Conservation (phyloP, 2,888 invertebrate species). For the Pyrrhosoma nymphula region DNA sequence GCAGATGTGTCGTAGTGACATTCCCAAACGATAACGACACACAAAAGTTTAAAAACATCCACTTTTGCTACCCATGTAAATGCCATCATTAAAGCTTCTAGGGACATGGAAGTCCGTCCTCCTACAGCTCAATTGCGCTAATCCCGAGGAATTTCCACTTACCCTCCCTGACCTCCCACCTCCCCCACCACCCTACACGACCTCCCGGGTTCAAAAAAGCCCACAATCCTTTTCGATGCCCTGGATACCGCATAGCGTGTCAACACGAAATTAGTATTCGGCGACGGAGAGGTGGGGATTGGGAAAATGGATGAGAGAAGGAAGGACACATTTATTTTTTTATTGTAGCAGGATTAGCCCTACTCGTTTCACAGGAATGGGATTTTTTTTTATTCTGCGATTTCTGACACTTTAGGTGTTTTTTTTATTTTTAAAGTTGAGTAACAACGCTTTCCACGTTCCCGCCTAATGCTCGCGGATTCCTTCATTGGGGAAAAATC, state of each 20-base stretch:
- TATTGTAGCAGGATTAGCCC: background rate
- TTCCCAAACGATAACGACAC: background rate
- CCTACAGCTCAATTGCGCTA: background rate
- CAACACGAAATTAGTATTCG: background rate
- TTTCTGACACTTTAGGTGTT: background rate
- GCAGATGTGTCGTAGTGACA: background rate
- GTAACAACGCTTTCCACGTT: background rate
- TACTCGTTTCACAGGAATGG: background rate
- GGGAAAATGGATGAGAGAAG: too few relatives aligned
- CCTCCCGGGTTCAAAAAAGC: background rate
- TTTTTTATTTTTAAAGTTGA: background rate
- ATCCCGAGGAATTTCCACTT: background rate
- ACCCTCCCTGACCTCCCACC: background rate
- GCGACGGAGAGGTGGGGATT: background rate
- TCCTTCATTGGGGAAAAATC: background rate
- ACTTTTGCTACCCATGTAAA: background rate
- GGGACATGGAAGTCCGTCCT: background rate
- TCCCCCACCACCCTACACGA: background rate
- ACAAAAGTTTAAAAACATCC: background rate
- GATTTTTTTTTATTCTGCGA: background rate
- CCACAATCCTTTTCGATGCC: constrained; percentile 15
- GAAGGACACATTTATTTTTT: background rate
- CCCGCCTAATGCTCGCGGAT: background rate
- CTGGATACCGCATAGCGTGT: background rate
- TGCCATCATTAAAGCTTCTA: background rate